Base-by-base conservation (phyloP, 2,113 vertebrate species). In the Scortum barcoo region DNA sequence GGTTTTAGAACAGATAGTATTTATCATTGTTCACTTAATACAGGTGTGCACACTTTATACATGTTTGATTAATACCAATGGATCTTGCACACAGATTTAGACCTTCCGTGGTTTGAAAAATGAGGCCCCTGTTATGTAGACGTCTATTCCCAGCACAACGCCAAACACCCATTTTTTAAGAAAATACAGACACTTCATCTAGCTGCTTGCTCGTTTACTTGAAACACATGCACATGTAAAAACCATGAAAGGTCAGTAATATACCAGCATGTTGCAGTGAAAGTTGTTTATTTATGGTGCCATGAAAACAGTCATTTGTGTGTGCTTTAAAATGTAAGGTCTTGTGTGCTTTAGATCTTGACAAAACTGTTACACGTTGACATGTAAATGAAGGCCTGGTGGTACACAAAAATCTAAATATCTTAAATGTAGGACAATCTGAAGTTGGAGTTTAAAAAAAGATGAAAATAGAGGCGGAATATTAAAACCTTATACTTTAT, bases 111-210 rank as follows among this genome's bases (percentile, higher is more conserved):
- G 42, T 68, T 54, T 86, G 81, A 86, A 72, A 86, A 84, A 89
- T 86, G 70, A 80, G 69, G 79, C 62, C 36, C 24, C 30, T 75
- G 20, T 72, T 54, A 67, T 16, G 11, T 83, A 72, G 51, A 81
- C 7, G 36, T 85, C 79, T 87, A 83, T 86, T 89, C 62, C 76
- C 56, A 81, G 85, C 54, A 65, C 40, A 77, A 58, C 22, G 5
- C 33, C 82, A 85, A 66, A 72, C 76, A 77, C 68, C 72, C 20
- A 58, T 4, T 80, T 83, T 78, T 81, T 61, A 72, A 66, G 26
- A 48, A 78, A 80, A 85, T 68, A 58, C 63, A 17, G 74, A 78
- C 33, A 53, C 42, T 17, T 65, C 30, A 78, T 74, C 56, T 30
- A 58, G 56, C 66, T 20, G 7, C 14, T 20, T 33, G 8, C 48